phyloP scores from a whole-genome alignment of 2,797 vertebrate genomes.

The Ctenosaura bakeri region DNA sequence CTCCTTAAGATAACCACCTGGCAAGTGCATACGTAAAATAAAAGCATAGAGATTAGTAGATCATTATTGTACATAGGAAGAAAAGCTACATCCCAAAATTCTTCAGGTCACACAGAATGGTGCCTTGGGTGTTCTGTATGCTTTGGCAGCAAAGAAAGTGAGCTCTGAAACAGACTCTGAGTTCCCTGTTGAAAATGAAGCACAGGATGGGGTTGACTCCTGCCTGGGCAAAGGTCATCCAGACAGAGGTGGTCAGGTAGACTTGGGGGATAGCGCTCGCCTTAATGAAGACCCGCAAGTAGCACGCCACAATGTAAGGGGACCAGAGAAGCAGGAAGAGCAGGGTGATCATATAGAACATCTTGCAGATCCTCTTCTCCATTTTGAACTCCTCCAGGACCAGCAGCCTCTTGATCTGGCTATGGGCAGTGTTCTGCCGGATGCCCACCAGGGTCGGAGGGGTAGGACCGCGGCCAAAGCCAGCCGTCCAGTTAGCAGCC shows the following conservation, averaged over 20 bases:
- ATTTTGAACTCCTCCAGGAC: conserved; percentile 96
- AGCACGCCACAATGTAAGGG: conserved; percentile 94
- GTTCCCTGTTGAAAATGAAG: conserved; percentile 95
- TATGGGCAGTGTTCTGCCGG: conserved; percentile 86
- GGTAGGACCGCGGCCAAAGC: conserved; percentile 94
- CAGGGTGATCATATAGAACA: conserved; percentile 97
- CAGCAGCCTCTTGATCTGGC: conserved; percentile 90
- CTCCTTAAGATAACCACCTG: conserved; percentile 66
- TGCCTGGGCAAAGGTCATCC: conserved; percentile 96
- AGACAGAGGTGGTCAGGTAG: conserved; percentile 92
- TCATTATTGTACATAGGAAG: conserved; percentile 53
- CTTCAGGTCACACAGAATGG: conserved; percentile 88
- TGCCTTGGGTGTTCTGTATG: conserved; percentile 89
- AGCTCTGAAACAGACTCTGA: conserved; percentile 90
- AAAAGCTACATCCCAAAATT: conserved; percentile 79
- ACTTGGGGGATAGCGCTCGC: conserved; percentile 89
- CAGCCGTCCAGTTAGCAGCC: conserved; percentile 97
- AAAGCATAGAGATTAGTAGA: conserved; percentile 50
- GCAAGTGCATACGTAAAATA: conserved; percentile 68
- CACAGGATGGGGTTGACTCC: conserved; percentile 95
- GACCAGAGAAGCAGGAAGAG: conserved; percentile 93
- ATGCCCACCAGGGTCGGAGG: conserved; percentile 96
- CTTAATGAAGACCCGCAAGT: conserved; percentile 91
- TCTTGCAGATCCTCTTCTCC: conserved; percentile 95
- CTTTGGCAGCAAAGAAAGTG: conserved; percentile 90